Percentiles rank a stretch among this genome's conserved stretches.
Evolutionary conservation across 2,113 vertebrate genomes (phyloP).

Genomic region (Sinocyclocheilus anshuiensis): DNA sequence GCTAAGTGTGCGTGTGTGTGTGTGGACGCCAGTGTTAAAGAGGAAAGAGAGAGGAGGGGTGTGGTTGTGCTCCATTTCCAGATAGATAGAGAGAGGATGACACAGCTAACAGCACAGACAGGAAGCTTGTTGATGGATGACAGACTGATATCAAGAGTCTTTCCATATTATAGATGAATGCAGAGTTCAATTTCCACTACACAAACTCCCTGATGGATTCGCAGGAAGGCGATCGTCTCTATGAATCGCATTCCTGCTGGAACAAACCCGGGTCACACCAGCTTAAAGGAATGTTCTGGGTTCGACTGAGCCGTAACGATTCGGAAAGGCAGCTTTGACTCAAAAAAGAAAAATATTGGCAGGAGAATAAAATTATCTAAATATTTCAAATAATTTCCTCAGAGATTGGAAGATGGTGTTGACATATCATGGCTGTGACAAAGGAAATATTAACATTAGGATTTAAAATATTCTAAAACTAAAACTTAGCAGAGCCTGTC

Average conservation of each 20-base stretch:
- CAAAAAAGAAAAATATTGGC: not conserved
- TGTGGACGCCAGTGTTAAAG: slow-evolving; percentile 10
- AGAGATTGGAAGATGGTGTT: no score
- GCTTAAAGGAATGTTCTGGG: not conserved
- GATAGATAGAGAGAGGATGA: slow-evolving; percentile 19
- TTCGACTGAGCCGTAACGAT: not conserved
- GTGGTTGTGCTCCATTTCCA: slow-evolving; percentile 36
- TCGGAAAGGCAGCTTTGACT: not conserved
- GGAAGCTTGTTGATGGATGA: slow-evolving; percentile 31
- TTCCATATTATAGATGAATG: slow-evolving; percentile 5
- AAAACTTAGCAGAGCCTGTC: no score
- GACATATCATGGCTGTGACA: no score
- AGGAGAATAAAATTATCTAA: no score
- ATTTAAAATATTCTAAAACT: no score
- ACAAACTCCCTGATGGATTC: slow-evolving; percentile 8
- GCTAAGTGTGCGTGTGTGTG: slow-evolving; percentile 17
- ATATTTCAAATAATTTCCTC: no score
- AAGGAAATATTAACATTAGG: no score
- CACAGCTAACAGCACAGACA: not conserved
- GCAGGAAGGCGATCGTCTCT: not conserved
- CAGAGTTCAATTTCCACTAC: slow-evolving; percentile 15
- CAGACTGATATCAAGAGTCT: slow-evolving; percentile 17
- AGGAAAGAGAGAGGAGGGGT: slow-evolving; percentile 34
- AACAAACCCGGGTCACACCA: not conserved
- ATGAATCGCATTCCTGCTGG: slow-evolving; percentile 8